These are phyloP conservation scores for Aphelenchoides fujianensis DNA, from an alignment of 1,140 invertebrate species.

Conservation along the genomic window DNA sequence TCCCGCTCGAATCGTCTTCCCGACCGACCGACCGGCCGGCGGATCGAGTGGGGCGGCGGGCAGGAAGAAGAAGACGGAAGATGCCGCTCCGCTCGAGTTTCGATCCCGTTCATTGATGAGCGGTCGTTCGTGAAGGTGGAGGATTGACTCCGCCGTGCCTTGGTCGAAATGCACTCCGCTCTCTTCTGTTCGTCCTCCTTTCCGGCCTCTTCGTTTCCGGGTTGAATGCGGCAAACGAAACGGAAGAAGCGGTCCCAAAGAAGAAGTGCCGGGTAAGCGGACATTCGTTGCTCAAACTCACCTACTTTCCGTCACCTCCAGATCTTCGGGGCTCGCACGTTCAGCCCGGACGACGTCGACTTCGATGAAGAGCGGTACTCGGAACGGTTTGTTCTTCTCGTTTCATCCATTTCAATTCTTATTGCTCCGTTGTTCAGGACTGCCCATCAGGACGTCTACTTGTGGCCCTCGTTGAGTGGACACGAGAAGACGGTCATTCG, in stretches of 20 bases:
- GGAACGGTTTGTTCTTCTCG: background rate
- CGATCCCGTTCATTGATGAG: background rate
- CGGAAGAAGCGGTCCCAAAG: background rate
- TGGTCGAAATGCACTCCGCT: too few species aligned
- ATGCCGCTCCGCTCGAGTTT: background rate
- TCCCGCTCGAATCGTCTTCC: background rate
- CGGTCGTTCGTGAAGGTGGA: background rate
- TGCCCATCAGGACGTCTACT: slow-evolving; percentile 46
- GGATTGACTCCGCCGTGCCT: background rate
- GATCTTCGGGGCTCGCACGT: slow-evolving; percentile 12
- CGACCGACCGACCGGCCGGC: background rate
- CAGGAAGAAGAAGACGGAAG: background rate
- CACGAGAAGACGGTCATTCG: slow-evolving; percentile 44
- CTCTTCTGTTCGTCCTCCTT: too few species aligned
- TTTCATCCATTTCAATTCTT: too few species aligned
- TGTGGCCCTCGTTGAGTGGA: slow-evolving; percentile 54
- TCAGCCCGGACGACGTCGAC: slow-evolving; percentile 16
- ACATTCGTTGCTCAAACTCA: background rate
- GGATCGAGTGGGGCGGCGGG: background rate
- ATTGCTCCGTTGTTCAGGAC: slow-evolving; percentile 42
- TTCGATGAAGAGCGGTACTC: slow-evolving; percentile 3
- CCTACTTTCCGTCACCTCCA: background rate
- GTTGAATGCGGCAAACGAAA: background rate
- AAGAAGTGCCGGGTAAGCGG: background rate
- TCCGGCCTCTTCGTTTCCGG: background rate